Evolutionary conservation across 2,113 vertebrate genomes (phyloP).

Genomic region (Arizona elegans): DNA sequence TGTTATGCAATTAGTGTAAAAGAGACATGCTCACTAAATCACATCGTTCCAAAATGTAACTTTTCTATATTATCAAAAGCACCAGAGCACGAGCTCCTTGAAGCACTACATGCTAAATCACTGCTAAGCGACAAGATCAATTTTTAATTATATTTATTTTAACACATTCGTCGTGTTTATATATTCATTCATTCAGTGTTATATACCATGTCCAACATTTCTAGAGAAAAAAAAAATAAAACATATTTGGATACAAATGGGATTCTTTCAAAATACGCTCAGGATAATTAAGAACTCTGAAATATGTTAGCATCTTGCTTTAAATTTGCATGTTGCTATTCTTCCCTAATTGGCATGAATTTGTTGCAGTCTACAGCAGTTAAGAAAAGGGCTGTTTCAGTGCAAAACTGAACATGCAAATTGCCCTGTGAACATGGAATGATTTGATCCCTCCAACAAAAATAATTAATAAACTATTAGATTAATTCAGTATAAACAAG

Average conservation of each 20-base stretch:
- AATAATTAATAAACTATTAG: background rate
- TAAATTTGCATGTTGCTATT: conserved; percentile 38
- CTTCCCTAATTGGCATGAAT: conserved; percentile 51
- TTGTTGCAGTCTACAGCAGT: conserved; percentile 38
- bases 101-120: background rate
- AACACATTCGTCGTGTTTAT: background rate
- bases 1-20: background rate
- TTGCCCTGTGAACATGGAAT: conserved; percentile 44
- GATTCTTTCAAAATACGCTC: conserved; percentile 52
- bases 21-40: background rate
- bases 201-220: background rate
- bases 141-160: conserved; percentile 3
- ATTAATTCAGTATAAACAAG: background rate
- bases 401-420: conserved; percentile 48
- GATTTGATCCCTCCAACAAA: conserved; percentile 22
- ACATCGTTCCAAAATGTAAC: background rate
- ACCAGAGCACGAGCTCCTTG: background rate
- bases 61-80: background rate
- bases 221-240: background rate
- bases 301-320: conserved; percentile 48
- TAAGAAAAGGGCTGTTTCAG: conserved; percentile 56
- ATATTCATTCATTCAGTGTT: background rate
- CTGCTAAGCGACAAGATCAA: background rate
- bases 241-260: conserved; percentile 10
- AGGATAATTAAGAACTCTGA: conserved; percentile 22